Conservation (phyloP, 2,888 invertebrate genomes). For the Andrena bicolor region DNA sequence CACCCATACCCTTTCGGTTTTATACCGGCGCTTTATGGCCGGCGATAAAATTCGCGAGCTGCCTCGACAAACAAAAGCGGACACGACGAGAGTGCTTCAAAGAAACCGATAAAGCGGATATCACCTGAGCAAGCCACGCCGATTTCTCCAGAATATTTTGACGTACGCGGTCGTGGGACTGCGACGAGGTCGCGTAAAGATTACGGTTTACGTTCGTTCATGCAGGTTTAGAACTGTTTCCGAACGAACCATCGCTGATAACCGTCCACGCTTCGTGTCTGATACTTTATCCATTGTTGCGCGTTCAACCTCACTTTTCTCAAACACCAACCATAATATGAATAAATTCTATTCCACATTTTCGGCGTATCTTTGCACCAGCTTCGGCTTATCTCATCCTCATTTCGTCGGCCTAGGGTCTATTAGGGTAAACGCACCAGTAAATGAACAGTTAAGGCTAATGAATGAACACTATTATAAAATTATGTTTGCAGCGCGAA, state of each 20-base stretch:
- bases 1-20: conserved; percentile 47
- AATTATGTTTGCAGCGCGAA: too few relatives aligned
- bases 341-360: too few relatives aligned
- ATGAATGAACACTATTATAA: too few relatives aligned
- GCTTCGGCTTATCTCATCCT: too few relatives aligned
- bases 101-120: conserved; percentile 65
- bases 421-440: too few relatives aligned
- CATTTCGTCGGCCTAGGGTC: too few relatives aligned
- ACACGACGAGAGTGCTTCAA: conserved; percentile 45
- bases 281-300: background rate
- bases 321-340: too few relatives aligned
- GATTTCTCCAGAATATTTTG: conserved; percentile 11
- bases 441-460: too few relatives aligned
- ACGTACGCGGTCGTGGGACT: background rate
- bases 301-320: too few relatives aligned
- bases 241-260: conserved; percentile 1
- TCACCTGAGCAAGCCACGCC: background rate
- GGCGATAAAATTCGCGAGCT: conserved; percentile 68
- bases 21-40: conserved; percentile 54
- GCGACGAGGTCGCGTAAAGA: background rate
- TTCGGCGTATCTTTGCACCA: too few relatives aligned
- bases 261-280: background rate
- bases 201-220: background rate
- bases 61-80: conserved; percentile 64
- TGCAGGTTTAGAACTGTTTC: background rate